Evolutionary conservation across 2,113 vertebrate species (phyloP), one percentile per base, ranked within the genome.

Genomic region (Phylloscopus trochilus): DNA sequence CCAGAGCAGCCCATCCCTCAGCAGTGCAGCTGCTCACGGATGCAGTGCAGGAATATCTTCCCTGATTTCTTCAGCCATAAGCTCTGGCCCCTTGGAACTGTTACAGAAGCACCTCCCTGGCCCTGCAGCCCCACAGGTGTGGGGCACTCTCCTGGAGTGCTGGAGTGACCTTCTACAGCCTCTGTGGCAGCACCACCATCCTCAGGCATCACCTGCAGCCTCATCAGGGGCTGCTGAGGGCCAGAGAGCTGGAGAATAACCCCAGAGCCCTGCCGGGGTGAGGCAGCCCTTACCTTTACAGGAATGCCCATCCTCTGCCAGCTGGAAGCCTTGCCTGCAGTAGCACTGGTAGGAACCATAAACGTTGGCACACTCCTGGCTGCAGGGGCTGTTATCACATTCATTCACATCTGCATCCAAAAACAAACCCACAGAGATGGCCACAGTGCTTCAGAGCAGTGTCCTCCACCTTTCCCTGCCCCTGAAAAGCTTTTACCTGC

Each of bases 291-390:
- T 84, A 99, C 99, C 99, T 98, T 98, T 98, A 97, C 99, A 99
- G 44, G 98, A 98, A 63, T 98, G 98, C 8, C 99, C 98, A 0
- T 99, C 99, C 84, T 99, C 99, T 13, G 98, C 98, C 85, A 99
- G 97, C 97, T 98, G 98, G 97, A 98, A 99, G 19, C 99, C 99
- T 89, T 98, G 98, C 75, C 98, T 98, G 91, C 99, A 99, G 97
- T 99, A 99, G 89, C 99, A 99, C 94, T 99, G 99, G 90, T 99
- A 99, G 52, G 99, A 99, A 56, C 99, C 99, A 1, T 99, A 99
- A 79, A 99, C 98, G 72, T 99, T 99, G 95, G 99, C 98, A 20
- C 99, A 99, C 77, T 99, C 99, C 95, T 99, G 99, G 97, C 98
- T 98, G 94, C 99, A 99, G 37, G 98, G 98, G 41, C 92, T 98